Evolutionary conservation across 2,113 vertebrate species (phyloP), one percentile per base, ranked within the genome.

Genomic region (Argyrosomus japonicus): DNA sequence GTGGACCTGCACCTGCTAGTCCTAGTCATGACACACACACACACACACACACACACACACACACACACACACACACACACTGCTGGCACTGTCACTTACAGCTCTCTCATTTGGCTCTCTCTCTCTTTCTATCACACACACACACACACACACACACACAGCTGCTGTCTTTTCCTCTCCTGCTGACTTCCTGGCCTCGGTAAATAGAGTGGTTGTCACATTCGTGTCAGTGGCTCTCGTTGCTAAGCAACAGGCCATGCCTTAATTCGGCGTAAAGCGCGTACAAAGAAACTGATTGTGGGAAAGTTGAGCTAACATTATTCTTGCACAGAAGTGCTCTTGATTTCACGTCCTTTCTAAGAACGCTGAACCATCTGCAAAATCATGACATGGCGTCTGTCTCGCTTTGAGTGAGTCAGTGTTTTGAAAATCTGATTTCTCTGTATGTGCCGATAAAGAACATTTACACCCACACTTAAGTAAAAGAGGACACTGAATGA

Each of bases 1-100:
- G 95, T 84, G 93, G 84, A 79, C 67, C 87, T 89, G 91, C 93
- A 94, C 93, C 93, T 94, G 93, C 91, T 91, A 84, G 73, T 76
- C 81, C 63, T 21, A 71, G 69, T 84, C 78, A 83, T 21, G 21
- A 2, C 1, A 79, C 88, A 78, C 82, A 64, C 86, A 57, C 77
- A 63, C 78, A 71, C 75, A 51, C 51, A 82, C 56, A 72, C 82
- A 79, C 87, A 78, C 81, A 68, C 86, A 61, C 77, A 63, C 78
- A 68, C 72, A 50, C 54, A 82, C 54, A 71, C 81, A 68, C 86
- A 61, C 77, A 82, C 71, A 84, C 77, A 75, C 83, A 65, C 82
- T 72, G 75, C 60, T 78, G 73, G 77, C 88, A 76, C 47, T 19
- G 11, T 21, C 71, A 75, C 25, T 77, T 79, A 79, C 60, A 81